phyloP scores from a whole-genome alignment of 2,113 vertebrate species.

The Petaurus breviceps region DNA sequence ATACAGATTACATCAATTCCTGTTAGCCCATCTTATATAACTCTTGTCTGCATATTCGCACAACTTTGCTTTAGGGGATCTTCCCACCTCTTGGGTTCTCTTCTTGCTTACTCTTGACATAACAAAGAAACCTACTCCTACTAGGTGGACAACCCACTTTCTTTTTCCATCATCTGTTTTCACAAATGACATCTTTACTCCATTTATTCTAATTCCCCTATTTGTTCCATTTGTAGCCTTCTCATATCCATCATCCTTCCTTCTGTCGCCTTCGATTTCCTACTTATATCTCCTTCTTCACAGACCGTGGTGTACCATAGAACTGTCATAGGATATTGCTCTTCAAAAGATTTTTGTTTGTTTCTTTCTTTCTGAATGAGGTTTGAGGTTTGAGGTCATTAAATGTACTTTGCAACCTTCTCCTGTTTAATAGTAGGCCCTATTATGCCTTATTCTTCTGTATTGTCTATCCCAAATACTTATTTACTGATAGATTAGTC shows the following conservation, averaged over 20 bases:
- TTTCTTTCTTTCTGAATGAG: background rate
- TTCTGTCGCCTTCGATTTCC: background rate
- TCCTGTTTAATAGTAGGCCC: background rate
- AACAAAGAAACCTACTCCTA: background rate
- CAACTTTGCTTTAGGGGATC: no score
- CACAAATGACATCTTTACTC: background rate
- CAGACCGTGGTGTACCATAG: background rate
- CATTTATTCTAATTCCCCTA: background rate
- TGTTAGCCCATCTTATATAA: no score
- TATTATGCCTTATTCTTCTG: background rate
- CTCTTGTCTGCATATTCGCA: no score
- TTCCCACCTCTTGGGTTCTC: background rate
- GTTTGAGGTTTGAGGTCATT: background rate
- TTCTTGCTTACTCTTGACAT: background rate
- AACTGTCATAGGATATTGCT: background rate
- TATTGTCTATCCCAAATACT: no score
- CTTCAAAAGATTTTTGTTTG: no score
- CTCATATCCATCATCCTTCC: background rate
- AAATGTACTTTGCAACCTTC: background rate
- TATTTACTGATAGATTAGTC: no score
- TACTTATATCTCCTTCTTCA: no score
- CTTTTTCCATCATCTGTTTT: background rate
- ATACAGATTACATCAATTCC: no score
- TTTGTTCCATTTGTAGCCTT: background rate
- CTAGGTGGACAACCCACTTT: background rate